Evolutionary conservation across 2,113 vertebrate genomes (phyloP), one percentile per base, ranked within the genome.

Genomic region (Perca schrenkii): DNA sequence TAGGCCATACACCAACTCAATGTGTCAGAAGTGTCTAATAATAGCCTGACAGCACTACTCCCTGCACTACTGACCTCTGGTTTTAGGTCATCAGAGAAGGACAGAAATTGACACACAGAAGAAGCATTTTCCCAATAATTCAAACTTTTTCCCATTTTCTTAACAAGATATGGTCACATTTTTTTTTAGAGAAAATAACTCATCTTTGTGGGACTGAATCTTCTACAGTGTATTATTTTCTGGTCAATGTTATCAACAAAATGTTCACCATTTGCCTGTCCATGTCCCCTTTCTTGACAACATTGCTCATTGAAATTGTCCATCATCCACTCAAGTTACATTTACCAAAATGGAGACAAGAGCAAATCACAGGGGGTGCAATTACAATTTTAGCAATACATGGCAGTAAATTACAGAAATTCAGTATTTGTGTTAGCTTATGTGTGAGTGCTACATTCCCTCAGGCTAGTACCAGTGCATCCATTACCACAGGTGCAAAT

Each of bases 11-110:
- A 68, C 17, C 49, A 34, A 22, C 60, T 75, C 19, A 1, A 53
- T 58, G 76, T 73, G 67, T 71, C 68, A 71, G 28, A 89, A 16
- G 49, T 64, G 19, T 62, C 53, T 54, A 53, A 84, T 36, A 80
- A 74, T n/a, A 69, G 47, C 43, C 54, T 21, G 65, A 79, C 31
- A 75, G 52, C 19, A 50, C 34, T 22, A 52, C 11, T 73, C n/a
- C 47, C n/a, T 57, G 15, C 17, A 71, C 67, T 56, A 11, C 11
- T 65, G 65, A 84, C 67, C 60, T 15, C 71, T n/a, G 47, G 16
- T 57, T 74, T 34, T 69, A 62, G 63, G 64, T 56, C 40, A 81
- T 40, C 22, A 53, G 36, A 70, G 1, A 10, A 72, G 19, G 8
- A 53, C 10, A 63, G 17, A 70, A 68, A 68, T 19, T 19, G 65